These are phyloP conservation scores for Spialia ferax DNA, from an alignment of 2,888 invertebrate genomes.

Conservation along the genomic window DNA sequence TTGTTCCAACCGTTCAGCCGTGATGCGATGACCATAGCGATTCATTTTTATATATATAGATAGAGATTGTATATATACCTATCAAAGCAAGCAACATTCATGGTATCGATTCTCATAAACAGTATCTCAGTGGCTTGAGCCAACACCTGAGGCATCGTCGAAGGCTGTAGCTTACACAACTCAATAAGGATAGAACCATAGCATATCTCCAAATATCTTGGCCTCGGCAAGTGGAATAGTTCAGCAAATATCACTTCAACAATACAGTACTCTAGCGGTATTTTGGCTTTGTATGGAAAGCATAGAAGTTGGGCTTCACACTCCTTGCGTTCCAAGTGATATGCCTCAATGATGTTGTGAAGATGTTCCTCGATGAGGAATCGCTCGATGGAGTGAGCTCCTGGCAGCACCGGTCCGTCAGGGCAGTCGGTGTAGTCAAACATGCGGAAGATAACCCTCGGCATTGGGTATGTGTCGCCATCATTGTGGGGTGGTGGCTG, in stretches of 20 bases:
- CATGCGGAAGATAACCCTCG: slow-evolving; percentile 97
- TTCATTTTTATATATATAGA: no score
- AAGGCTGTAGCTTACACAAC: slow-evolving; percentile 98
- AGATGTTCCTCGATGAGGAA: slow-evolving; percentile 99
- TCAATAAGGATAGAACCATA: slow-evolving; percentile 98
- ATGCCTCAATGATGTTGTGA: slow-evolving; percentile 96
- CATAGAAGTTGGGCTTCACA: slow-evolving; percentile 97
- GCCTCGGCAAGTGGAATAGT: slow-evolving; percentile 96
- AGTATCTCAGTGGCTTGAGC: slow-evolving; percentile 99
- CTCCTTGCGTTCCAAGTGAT: slow-evolving; percentile 96
- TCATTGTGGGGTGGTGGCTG: slow-evolving; percentile 97
- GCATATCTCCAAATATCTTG: slow-evolving; percentile 90
- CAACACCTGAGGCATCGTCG: slow-evolving; percentile 98
- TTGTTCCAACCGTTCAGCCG: no score
- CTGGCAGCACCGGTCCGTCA: slow-evolving; percentile 96
- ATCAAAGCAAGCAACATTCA: slow-evolving; percentile 99
- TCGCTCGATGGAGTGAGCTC: slow-evolving; percentile 98
- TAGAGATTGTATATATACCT: no score
- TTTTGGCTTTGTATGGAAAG: slow-evolving; percentile 97
- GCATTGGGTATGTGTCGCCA: slow-evolving; percentile 96
- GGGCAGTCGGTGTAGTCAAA: slow-evolving; percentile 99
- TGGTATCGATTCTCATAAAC: slow-evolving; percentile 97
- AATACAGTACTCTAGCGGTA: slow-evolving; percentile 99
- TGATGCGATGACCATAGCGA: no score
- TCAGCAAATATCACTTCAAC: slow-evolving; percentile 99